These are phyloP conservation scores for Grammomys surdaster DNA, from an alignment of 2,113 vertebrate species.

Conservation along the genomic window DNA sequence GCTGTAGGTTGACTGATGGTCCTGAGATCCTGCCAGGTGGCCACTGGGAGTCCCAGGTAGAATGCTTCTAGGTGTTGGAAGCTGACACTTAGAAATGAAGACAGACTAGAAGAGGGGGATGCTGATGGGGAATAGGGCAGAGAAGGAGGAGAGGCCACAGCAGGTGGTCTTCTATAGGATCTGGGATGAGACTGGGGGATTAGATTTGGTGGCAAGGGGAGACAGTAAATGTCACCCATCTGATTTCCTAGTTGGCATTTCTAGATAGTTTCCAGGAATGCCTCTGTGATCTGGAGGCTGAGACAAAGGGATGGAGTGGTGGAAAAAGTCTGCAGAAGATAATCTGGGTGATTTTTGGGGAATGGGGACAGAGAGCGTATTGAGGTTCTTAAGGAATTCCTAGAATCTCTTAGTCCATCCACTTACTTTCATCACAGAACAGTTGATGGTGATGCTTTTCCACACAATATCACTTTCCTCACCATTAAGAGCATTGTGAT, in stretches of 20 bases:
- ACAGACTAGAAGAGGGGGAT: neutral
- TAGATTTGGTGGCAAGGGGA: neutral
- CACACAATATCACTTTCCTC: neutral
- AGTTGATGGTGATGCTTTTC: neutral
- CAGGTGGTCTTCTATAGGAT: too few relatives aligned
- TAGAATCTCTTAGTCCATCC: conserved; percentile 19
- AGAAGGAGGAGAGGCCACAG: neutral
- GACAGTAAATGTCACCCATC: neutral
- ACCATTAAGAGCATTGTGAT: neutral
- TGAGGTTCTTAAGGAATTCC: conserved; percentile 24
- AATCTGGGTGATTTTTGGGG: neutral
- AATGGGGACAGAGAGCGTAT: neutral
- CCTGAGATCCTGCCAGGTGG: neutral
- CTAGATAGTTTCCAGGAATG: neutral
- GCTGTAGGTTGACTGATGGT: neutral
- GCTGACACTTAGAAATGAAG: neutral
- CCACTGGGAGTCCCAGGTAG: neutral
- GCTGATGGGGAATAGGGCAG: neutral
- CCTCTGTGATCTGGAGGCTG: neutral
- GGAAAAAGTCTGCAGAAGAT: neutral
- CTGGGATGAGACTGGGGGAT: neutral
- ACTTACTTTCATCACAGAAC: neutral
- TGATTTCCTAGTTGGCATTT: neutral
- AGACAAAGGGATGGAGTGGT: neutral
- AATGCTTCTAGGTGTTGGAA: neutral